Percentiles rank a stretch among this genome's conserved stretches.
Evolutionary conservation across 2,797 vertebrate genomes (phyloP).

Genomic region (Enteromius mattozi): DNA sequence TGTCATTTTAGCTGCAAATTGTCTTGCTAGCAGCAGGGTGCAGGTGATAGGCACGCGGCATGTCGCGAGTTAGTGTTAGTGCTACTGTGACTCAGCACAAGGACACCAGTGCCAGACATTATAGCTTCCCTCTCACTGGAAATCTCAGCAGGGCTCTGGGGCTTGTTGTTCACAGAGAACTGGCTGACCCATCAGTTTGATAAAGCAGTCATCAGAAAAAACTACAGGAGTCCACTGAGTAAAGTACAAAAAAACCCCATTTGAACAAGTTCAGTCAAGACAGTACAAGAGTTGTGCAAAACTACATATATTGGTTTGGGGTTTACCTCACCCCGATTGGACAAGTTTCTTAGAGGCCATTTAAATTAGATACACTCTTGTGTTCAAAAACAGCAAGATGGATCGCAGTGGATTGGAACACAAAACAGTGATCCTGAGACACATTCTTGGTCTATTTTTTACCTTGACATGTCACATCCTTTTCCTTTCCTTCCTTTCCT

Average conservation of each 20-base stretch:
- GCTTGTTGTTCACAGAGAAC: neutral
- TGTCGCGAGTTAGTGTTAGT: slow-evolving; percentile 11
- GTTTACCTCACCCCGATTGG: neutral
- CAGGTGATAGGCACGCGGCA: slow-evolving; percentile 38
- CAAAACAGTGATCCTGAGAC: neutral
- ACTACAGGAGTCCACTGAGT: neutral
- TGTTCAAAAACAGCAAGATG: neutral
- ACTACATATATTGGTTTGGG: neutral
- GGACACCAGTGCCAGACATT: slow-evolving; percentile 7
- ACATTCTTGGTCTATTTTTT: neutral
- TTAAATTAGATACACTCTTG: neutral
- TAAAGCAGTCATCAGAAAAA: neutral
- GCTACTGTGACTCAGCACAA: slow-evolving; percentile 60
- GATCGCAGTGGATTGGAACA: neutral
- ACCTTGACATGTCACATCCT: neutral
- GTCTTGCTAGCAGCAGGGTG: slow-evolving; percentile 42
- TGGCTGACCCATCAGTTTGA: neutral
- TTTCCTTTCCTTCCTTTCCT: too few relatives aligned
- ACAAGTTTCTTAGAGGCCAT: neutral
- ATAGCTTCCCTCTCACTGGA: slow-evolving; percentile 23
- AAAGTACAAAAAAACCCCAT: neutral
- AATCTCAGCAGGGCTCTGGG: slow-evolving; percentile 12
- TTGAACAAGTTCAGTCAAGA: slow-evolving; percentile 2
- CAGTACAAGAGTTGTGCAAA: neutral
- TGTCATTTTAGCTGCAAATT: slow-evolving; percentile 56